Evolutionary conservation across 2,888 invertebrate species (phyloP), one percentile per base, ranked within the genome.

Genomic region (Germaria angustata): DNA sequence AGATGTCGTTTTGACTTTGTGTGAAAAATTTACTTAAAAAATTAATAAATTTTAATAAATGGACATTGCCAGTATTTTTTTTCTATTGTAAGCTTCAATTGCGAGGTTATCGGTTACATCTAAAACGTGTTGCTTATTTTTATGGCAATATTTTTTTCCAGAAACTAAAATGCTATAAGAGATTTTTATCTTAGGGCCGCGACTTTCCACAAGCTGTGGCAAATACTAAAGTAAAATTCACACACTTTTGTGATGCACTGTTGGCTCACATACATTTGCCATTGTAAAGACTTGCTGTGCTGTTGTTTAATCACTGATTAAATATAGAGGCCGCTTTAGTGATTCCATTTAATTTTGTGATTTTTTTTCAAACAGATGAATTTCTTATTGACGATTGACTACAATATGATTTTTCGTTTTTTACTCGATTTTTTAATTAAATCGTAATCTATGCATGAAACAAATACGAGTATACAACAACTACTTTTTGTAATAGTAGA

Each of bases 381-480:
- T 69, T 68, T 69, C 15, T n/a, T 20, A 69, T 72, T 51, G 32
- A 51, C 57, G 15, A 51, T 79, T 22, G 41, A 41, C 22, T 55
- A 51, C 53, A 55, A 63, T 32, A 71, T 61, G 61, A 63, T 28
- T 41, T 63, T 24, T 55, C 46, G n/a, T 63, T 55, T 65, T 49
- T 75, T 66, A 34, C 32, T 76, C 59, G 68, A 36, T 51, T 53
- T 76, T 82, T 82, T 82, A 82, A 82, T 82, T 82, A 82, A 82
- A 82, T 82, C 75, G 79, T 79, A 82, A 79, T 81, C 78, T 78
- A 46, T 77, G 57, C 61, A 72, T 81, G 57, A 57, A 68, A 66
- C 63, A 63, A 71, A 44, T 32, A 6, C 28, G 6, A 28, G 4
- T 5, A 28, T 6, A 46, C 36, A 59, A 39, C 65, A 51, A 68